Conservation (phyloP, 2,113 vertebrate species). For the Blennius ocellaris region DNA sequence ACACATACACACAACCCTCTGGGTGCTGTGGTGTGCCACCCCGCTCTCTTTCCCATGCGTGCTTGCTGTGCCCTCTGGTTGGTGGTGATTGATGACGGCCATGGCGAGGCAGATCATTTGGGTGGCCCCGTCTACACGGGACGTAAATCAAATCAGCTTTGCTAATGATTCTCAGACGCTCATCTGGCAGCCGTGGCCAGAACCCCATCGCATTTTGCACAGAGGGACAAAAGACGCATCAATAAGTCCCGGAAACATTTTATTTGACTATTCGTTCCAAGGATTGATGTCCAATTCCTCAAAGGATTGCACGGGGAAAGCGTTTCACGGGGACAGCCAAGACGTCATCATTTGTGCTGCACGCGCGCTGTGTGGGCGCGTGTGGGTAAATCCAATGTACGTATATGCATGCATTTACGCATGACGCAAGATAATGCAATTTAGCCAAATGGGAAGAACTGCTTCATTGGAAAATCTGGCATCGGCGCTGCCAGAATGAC, state of each 20-base stretch:
- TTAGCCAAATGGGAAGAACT: constrained; percentile 25
- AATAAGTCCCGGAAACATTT: constrained; percentile 77
- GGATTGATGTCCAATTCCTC: constrained; percentile 61
- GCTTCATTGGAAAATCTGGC: constrained; percentile 33
- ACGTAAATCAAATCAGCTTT: constrained; percentile 86
- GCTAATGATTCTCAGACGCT: constrained; percentile 84
- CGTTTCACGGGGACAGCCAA: constrained; percentile 33
- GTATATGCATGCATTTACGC: constrained; percentile 31
- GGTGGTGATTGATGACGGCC: constrained; percentile 84
- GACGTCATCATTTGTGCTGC: constrained; percentile 37
- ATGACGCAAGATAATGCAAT: constrained; percentile 51
- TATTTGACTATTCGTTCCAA: constrained; percentile 70
- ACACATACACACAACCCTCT: constrained; percentile 55
- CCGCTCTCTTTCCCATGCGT: constrained; percentile 68
- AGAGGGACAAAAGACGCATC: constrained; percentile 75
- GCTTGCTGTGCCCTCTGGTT: constrained; percentile 83
- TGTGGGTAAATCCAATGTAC: constrained; percentile 13
- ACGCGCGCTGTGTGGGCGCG: constrained; percentile 25
- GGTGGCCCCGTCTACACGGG: constrained; percentile 84
- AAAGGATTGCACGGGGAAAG: constrained; percentile 58
- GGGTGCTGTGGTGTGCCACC: constrained; percentile 69
- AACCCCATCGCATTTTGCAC: constrained; percentile 72
- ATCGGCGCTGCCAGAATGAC: constrained; percentile 18
- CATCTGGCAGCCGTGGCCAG: constrained; percentile 78
- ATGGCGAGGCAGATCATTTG: constrained; percentile 85